Percentiles rank a stretch among this genome's conserved stretches.
Evolutionary conservation across 2,888 invertebrate species (phyloP).

Genomic region (Hemithea aestivaria): DNA sequence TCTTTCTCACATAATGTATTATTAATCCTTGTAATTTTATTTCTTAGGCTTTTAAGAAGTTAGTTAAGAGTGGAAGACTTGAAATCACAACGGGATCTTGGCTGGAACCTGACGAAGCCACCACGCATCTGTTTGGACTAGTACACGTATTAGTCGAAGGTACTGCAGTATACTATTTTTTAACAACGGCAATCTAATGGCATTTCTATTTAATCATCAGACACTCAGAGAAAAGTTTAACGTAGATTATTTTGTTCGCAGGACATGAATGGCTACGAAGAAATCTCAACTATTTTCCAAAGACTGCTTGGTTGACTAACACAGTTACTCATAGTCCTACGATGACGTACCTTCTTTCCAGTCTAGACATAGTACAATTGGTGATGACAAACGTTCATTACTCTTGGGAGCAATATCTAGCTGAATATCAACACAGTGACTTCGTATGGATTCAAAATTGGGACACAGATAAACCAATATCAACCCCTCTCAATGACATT

Average conservation of each 20-base stretch:
- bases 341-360: constrained; percentile 90
- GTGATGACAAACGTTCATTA: constrained; percentile 95
- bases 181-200: no score
- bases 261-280: constrained; percentile 93
- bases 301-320: constrained; percentile 94
- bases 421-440: constrained; percentile 90
- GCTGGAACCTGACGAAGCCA: constrained; percentile 97
- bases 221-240: no score
- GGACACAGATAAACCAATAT: constrained; percentile 65
- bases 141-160: constrained; percentile 94
- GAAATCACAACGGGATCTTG: constrained; percentile 96
- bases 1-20: no score
- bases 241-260: no score
- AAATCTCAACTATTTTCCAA: constrained; percentile 88
- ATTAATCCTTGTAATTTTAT: constrained; percentile 1
- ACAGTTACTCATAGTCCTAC: constrained; percentile 97
- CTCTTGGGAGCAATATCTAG: constrained; percentile 95
- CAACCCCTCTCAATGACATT: constrained; percentile 48
- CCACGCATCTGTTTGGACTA: constrained; percentile 91
- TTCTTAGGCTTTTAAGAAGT: constrained; percentile 81
- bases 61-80: constrained; percentile 88
- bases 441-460: constrained; percentile 95
- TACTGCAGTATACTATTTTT: constrained; percentile 54
- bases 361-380: constrained; percentile 88
- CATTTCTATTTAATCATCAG: no score